Evolutionary conservation across 2,113 vertebrate genomes (phyloP).

Genomic region (Gymnocephalus cernua): DNA sequence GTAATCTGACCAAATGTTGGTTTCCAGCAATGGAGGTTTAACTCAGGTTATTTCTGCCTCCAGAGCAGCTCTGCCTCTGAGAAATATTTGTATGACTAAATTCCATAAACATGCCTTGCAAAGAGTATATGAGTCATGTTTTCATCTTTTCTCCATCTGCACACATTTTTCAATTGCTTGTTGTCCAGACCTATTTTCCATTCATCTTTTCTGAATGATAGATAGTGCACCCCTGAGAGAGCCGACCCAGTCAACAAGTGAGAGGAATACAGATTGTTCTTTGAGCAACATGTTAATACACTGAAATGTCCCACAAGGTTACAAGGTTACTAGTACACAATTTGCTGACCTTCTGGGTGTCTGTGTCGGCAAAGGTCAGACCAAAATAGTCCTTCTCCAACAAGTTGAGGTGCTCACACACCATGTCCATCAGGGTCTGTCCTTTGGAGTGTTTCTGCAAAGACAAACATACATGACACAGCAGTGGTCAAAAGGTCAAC

Average conservation of each 20-base stretch:
- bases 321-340: too few species aligned
- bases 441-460: slow-evolving; percentile 94
- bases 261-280: slow-evolving; percentile 57
- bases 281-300: slow-evolving; percentile 24
- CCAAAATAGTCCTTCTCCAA: slow-evolving; percentile 99
- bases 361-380: slow-evolving; percentile 93
- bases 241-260: neutral
- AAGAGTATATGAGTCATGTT: slow-evolving; percentile 27
- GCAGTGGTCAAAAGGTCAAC: slow-evolving; percentile 3
- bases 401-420: slow-evolving; percentile 96
- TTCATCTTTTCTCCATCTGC: slow-evolving; percentile 22
- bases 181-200: slow-evolving; percentile 46
- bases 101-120: slow-evolving; percentile 19
- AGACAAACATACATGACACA: slow-evolving; percentile 50
- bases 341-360: slow-evolving; percentile 94
- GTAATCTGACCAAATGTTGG: neutral
- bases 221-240: slow-evolving; percentile 34
- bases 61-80: neutral
- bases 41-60: slow-evolving; percentile 21
- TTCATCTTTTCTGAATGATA: slow-evolving; percentile 55
- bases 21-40: slow-evolving; percentile 17
- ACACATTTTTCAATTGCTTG: slow-evolving; percentile 37
- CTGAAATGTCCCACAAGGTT: neutral
- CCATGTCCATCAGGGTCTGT: slow-evolving; percentile 92
- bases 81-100: slow-evolving; percentile 35